These are phyloP conservation scores for Caenorhabditis afra DNA, from an alignment of 2,888 invertebrate genomes.

Conservation along the genomic window DNA sequence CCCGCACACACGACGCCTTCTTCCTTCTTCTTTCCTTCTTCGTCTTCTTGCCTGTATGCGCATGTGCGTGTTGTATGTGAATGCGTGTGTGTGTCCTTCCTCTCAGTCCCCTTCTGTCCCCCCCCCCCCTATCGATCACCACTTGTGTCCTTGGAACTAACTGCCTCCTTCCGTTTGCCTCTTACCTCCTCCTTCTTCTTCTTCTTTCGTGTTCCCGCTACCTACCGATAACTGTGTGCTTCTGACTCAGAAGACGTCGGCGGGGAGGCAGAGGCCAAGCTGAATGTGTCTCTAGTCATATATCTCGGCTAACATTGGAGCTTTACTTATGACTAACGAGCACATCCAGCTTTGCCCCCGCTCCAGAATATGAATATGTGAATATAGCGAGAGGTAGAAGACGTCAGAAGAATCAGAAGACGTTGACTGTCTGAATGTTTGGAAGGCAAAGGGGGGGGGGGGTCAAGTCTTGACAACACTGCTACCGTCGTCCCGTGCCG, in stretches of 20 bases:
- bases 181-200: slow-evolving; percentile 22
- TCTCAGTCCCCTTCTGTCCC: neutral
- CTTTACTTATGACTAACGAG: slow-evolving; percentile 58
- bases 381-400: neutral
- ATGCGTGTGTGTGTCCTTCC: neutral
- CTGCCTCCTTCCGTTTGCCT: slow-evolving; percentile 11
- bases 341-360: slow-evolving; percentile 58
- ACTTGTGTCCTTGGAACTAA: slow-evolving; percentile 3
- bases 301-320: neutral
- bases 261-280: slow-evolving; percentile 58
- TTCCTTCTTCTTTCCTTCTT: neutral
- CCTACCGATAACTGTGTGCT: slow-evolving; percentile 29
- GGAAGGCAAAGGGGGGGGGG: too few species aligned
- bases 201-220: slow-evolving; percentile 23
- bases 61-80: too few species aligned
- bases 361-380: slow-evolving; percentile 5
- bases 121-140: slow-evolving; percentile 2
- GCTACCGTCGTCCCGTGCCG: too few species aligned
- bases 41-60: neutral
- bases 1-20: neutral
- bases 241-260: neutral
- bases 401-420: too few species aligned
- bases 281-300: slow-evolving; percentile 73
- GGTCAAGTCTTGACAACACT: too few species aligned
- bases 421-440: too few species aligned